Evolutionary conservation across 1,140 invertebrate genomes (phyloP), one percentile per base, ranked within the genome.

Genomic region (Diploscapter pachys): DNA sequence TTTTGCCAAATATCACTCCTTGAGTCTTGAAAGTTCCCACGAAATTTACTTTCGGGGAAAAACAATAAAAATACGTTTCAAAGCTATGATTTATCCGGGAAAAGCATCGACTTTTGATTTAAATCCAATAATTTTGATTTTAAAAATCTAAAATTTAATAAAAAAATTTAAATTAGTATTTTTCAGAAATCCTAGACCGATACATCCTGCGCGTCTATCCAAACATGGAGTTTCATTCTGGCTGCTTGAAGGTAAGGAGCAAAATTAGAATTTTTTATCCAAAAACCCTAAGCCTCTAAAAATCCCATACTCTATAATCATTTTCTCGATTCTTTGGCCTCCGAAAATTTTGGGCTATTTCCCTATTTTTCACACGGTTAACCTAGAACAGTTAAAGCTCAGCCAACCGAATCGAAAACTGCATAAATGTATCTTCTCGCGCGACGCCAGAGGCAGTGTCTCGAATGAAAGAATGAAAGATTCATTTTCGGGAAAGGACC

Each of bases 161-260:
- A 31, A 31, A 31, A 31, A 31, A 31, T 31, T 31, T 31, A 31
- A 31, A 31, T 31, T 31, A 31, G 1, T 3, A 50, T 9, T 54
- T 77, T 78, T 70, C 66, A 78, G 92, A 93, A 87, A 98, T 98
- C 83, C 92, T 94, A 87, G 96, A 98, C 89, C 95, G 96, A 87
- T 98, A 94, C 90, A 97, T 98, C 84, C 89, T 98, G 78, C 90
- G 94, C 80, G 95, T 98, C 79, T 92, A 94, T 3, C 95, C 95
- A 2, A 94, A 98, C 89, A 90, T 98, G 80, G 94, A 98, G 88
- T 98, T 95, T 95, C 95, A 98, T 88, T 94, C 94, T 53, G 92
- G 93, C 59, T 98, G 96, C 87, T 90, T 99, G 73, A 97, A 96
- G 87, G 93, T 78, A 54, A 75, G 52, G 52, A 6, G 6, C 63